These are phyloP conservation scores for Eulemur rufifrons DNA, from an alignment of 2,113 vertebrate genomes.

Conservation along the genomic window DNA sequence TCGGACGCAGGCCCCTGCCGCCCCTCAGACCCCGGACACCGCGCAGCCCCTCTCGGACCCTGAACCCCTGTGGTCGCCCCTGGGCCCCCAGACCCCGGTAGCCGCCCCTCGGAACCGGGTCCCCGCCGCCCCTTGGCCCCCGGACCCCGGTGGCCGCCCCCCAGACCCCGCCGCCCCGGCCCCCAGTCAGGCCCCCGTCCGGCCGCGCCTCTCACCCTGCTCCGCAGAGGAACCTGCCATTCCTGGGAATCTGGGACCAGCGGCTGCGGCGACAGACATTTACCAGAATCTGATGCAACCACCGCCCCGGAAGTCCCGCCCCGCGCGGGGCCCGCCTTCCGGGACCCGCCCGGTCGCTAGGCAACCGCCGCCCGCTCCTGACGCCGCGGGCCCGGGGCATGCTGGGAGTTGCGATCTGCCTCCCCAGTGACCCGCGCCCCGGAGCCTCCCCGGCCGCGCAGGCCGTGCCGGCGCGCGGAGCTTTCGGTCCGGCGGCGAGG, in stretches of 20 bases:
- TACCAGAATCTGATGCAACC: slow-evolving; percentile 83
- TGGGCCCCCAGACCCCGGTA: too few species aligned
- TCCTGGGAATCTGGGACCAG: not conserved
- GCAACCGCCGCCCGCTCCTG: not conserved
- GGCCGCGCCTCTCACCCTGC: slow-evolving; percentile 44
- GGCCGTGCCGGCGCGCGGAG: not conserved
- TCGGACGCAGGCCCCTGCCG: too few species aligned
- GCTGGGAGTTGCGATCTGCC: not conserved
- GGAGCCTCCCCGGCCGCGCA: not conserved
- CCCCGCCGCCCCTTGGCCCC: not conserved
- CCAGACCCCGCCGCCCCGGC: too few species aligned
- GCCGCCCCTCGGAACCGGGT: not conserved
- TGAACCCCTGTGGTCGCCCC: not conserved
- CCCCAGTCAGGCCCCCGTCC: not conserved
- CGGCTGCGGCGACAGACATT: not conserved
- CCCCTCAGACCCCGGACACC: not conserved
- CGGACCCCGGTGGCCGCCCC: not conserved
- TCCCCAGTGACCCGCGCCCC: rapidly evolving
- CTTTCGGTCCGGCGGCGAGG: too few species aligned
- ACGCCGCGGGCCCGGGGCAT: not conserved
- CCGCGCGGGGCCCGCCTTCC: not conserved
- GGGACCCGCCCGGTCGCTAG: slow-evolving; percentile 23
- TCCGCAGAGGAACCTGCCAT: slow-evolving; percentile 70
- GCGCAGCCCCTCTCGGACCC: not conserved
- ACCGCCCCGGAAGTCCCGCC: slow-evolving; percentile 75